Evolutionary conservation across 1,140 invertebrate species (phyloP).

Genomic region (Bombus confusus): DNA sequence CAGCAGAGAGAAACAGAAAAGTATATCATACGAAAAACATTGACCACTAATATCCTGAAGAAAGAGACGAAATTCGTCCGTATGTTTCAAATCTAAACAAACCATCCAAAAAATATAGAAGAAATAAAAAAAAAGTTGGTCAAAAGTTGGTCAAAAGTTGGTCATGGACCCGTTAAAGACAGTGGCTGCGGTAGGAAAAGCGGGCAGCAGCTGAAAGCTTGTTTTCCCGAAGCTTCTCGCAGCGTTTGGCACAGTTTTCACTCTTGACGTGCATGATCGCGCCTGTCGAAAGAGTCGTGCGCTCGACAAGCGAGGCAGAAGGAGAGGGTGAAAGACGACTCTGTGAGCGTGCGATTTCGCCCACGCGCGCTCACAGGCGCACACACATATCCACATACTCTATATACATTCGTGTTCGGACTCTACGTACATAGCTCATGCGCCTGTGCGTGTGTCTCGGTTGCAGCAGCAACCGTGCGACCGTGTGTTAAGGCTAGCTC

Average conservation of each 20-base stretch:
- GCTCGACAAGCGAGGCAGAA: slow-evolving; percentile 43
- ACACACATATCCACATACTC: not conserved
- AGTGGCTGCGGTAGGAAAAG: slow-evolving; percentile 14
- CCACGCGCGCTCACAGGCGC: not conserved
- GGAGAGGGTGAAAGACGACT: slow-evolving; percentile 36
- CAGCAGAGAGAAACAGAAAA: not conserved
- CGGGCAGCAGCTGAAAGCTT: slow-evolving; percentile 29
- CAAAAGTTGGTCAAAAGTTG: too few species aligned
- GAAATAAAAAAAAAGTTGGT: too few species aligned
- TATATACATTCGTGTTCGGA: not conserved
- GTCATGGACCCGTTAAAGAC: slow-evolving; percentile 4
- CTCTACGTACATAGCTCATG: not conserved
- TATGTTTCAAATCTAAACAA: not conserved
- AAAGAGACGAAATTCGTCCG: not conserved
- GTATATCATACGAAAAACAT: not conserved
- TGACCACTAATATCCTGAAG: not conserved
- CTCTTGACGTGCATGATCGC: slow-evolving; percentile 63
- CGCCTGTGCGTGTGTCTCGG: not conserved
- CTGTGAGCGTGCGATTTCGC: slow-evolving; percentile 32
- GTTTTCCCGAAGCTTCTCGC: slow-evolving; percentile 53
- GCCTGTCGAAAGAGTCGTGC: slow-evolving; percentile 59
- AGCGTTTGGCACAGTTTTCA: slow-evolving; percentile 66
- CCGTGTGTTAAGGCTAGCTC: slow-evolving; percentile 11
- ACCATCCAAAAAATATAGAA: not conserved
- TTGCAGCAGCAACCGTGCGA: not conserved